A percentile compares a stretch with the other conserved stretches of the same genome.
phyloP scores from a whole-genome alignment of 1,140 invertebrate species.

The Anadara kagoshimensis region DNA sequence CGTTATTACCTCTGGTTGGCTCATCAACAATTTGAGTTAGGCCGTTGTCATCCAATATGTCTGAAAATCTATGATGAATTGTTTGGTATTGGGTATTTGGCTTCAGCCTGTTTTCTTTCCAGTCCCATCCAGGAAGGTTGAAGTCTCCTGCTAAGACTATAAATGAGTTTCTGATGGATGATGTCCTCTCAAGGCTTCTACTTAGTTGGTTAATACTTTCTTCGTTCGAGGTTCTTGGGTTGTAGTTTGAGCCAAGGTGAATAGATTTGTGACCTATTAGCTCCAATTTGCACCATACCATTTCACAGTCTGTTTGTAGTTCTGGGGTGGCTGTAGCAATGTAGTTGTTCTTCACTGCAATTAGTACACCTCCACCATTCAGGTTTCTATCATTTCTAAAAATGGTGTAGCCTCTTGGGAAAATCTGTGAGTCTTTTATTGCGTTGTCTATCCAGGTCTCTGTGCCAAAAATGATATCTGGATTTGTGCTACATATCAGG shows the following conservation, averaged over 20 bases:
- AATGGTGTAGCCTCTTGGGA: slow-evolving; percentile 22
- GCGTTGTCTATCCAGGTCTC: slow-evolving; percentile 28
- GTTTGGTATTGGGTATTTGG: no score
- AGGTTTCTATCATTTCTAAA: slow-evolving; percentile 30
- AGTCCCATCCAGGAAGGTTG: no score
- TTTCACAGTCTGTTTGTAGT: slow-evolving; percentile 36
- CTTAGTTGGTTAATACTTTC: slow-evolving; percentile 12
- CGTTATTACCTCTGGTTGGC: slow-evolving; percentile 12
- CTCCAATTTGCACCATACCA: slow-evolving; percentile 31
- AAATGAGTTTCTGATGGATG: no score
- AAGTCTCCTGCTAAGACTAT: no score
- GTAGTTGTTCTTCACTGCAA: slow-evolving; percentile 22
- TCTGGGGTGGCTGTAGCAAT: slow-evolving; percentile 27
- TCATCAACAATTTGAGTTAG: slow-evolving; percentile 28
- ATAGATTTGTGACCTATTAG: slow-evolving; percentile 29
- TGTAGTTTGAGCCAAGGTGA: slow-evolving; percentile 16
- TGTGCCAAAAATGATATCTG: slow-evolving; percentile 35
- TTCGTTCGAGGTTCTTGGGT: slow-evolving; percentile 25
- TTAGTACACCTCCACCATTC: slow-evolving; percentile 32
- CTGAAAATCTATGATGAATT: no score
- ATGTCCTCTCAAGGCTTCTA: neutral
- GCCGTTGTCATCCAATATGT: slow-evolving; percentile 27
- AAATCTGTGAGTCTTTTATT: slow-evolving; percentile 34
- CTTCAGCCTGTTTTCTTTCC: no score
- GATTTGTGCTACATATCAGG: slow-evolving; percentile 17